These are phyloP conservation scores for Sminthopsis crassicaudata DNA, from an alignment of 2,113 vertebrate species.

Conservation along the genomic window DNA sequence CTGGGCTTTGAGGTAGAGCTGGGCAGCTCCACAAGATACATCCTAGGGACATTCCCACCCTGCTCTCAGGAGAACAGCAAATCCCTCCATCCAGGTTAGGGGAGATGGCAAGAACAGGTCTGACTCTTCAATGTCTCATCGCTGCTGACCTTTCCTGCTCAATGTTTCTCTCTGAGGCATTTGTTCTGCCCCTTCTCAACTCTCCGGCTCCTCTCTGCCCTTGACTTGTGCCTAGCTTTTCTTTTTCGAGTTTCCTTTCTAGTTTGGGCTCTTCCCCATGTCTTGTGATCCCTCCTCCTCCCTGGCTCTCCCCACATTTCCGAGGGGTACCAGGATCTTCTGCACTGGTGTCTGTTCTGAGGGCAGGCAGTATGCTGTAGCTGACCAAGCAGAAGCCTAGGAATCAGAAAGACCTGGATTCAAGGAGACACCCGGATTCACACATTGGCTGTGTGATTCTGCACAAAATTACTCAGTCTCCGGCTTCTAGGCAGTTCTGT, in stretches of 20 bases:
- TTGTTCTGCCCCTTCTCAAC: background rate
- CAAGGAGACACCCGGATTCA: too few relatives aligned
- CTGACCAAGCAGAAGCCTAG: background rate
- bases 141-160: background rate
- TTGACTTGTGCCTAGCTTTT: background rate
- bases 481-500: background rate
- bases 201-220: background rate
- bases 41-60: background rate
- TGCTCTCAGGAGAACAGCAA: background rate
- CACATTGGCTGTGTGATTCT: background rate
- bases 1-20: background rate
- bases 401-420: background rate
- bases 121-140: background rate
- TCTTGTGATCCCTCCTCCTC: background rate
- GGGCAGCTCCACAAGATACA: background rate
- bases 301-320: background rate
- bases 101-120: background rate
- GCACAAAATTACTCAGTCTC: background rate
- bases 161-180: background rate
- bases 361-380: background rate
- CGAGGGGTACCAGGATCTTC: background rate
- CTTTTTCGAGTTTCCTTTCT: background rate
- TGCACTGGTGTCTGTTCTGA: background rate
- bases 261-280: too few relatives aligned
- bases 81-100: background rate